Base-by-base conservation (phyloP, 2,888 invertebrate species). In the Protophormia terraenovae region DNA sequence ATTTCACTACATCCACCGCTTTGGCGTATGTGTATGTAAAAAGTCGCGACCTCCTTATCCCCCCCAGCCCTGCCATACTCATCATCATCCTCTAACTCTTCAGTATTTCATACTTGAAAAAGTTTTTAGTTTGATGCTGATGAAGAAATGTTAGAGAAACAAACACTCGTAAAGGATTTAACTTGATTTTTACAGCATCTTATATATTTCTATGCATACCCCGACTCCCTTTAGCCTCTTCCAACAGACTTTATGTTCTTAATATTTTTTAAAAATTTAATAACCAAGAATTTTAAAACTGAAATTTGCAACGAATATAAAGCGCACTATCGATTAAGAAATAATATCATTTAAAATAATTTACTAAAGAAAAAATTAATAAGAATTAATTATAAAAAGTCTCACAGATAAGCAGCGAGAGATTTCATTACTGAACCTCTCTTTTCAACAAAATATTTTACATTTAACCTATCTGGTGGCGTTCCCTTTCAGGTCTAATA, bases 131-230 rank as follows among this genome's bases (percentile, higher is more conserved):
- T 41, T 29, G 41, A n/a, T 64, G 73, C 64, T 78, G 45, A 27
- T 60, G 22, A 66, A 60, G 69, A 53, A 66, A 73, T 73, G 32
- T 29, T n/a, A 45, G 69, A 35, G 12, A 72, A 75, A 67, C 75
- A 84, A 78, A 76, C 64, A 81, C 80, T 80, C 83, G 80, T 79
- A 83, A 86, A 87, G 86, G 86, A 83, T 87, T 87, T 80, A 84
- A 86, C 80, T 83, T 53, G 67, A 79, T 87, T 81, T 84, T 66
- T 79, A 60, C 58, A 58, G 72, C 83, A 81, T 80, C 76, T 84
- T 79, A 58, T 84, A 67, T 50, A 47, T 47, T 79, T 53, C 58
- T 60, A 10, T 58, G 14, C 24, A 60, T 35, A n/a, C 29, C n/a
- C 32, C 32, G 5, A 8, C 19, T n/a, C n/a, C 22, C 3, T 19